phyloP scores from a whole-genome alignment of 2,113 vertebrate genomes.

The Uria lomvia region DNA sequence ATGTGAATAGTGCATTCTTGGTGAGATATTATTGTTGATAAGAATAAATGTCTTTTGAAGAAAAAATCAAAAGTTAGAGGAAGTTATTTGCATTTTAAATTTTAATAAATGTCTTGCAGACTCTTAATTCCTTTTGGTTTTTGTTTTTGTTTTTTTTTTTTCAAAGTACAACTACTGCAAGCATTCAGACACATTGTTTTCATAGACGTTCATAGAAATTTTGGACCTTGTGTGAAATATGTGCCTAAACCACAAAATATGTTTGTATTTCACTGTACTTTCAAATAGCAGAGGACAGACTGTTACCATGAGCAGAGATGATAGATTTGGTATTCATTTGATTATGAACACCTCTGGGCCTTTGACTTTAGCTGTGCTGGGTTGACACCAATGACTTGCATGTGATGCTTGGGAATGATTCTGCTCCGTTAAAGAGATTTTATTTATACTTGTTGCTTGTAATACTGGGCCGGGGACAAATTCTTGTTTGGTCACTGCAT shows the following conservation, averaged over 20 bases:
- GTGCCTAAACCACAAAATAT: not conserved
- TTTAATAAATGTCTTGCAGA: not conserved
- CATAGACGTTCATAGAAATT: not conserved
- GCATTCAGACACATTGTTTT: not conserved
- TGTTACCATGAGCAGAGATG: not conserved
- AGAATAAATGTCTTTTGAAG: not conserved
- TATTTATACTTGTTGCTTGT: not conserved
- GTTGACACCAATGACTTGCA: not conserved
- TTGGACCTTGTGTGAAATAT: not conserved
- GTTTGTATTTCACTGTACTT: not conserved
- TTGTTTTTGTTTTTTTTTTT: not conserved
- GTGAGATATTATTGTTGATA: not conserved
- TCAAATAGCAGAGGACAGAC: not conserved
- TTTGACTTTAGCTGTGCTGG: not conserved
- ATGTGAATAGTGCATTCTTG: not conserved
- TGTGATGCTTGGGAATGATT: not conserved
- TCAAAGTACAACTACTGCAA: not conserved
- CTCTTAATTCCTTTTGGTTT: not conserved
- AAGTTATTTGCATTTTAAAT: not conserved
- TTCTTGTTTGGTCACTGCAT: not conserved
- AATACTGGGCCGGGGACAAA: not conserved
- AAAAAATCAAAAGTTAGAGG: not conserved
- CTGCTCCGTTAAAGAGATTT: not conserved
- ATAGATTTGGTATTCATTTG: not conserved
- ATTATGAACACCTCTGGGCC: not conserved